These are phyloP conservation scores for Pteropus alecto DNA, from an alignment of 2,113 vertebrate species.

Conservation along the genomic window DNA sequence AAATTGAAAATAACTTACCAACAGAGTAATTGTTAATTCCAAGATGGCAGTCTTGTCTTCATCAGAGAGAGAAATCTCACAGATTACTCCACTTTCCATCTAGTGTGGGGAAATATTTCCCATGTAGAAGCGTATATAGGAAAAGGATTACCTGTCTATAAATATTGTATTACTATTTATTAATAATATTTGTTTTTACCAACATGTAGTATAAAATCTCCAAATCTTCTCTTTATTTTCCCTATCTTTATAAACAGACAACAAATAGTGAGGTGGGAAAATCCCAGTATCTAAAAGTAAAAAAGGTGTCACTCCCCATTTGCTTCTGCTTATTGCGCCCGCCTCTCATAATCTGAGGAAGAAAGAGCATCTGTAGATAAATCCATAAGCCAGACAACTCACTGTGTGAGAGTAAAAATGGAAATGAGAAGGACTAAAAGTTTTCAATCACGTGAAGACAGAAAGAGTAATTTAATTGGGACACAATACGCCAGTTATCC, in stretches of 20 bases:
- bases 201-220: not conserved
- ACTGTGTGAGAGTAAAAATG: not conserved
- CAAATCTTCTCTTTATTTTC: not conserved
- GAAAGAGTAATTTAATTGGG: not conserved
- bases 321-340: not conserved
- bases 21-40: not conserved
- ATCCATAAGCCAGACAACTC: not conserved
- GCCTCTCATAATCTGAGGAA: not conserved
- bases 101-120: not conserved
- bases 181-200: not conserved
- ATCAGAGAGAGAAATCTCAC: not conserved
- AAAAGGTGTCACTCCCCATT: not conserved
- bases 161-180: not conserved
- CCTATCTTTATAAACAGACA: not conserved
- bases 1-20: not conserved
- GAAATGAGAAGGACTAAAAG: not conserved
- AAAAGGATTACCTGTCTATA: not conserved
- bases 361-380: not conserved
- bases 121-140: not conserved
- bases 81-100: not conserved
- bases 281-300: not conserved
- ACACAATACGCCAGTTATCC: not conserved
- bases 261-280: not conserved
- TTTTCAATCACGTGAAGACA: not conserved
- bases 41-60: not conserved